Base-by-base conservation (phyloP, 2,888 invertebrate species). In the Temnothorax rugatulus region DNA sequence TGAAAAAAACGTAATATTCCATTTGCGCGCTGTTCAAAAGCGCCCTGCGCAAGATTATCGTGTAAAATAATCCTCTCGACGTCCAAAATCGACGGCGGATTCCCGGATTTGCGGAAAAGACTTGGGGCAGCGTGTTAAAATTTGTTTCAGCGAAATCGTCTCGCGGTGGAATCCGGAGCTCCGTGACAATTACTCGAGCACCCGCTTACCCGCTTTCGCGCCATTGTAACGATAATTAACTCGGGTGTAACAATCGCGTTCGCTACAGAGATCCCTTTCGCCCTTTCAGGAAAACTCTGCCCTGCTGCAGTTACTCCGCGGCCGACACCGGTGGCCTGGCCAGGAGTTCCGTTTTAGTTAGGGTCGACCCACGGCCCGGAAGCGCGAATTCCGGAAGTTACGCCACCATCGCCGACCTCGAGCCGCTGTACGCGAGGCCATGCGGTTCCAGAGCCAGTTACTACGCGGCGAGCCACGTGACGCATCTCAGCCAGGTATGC, bases 321-420 rank as follows among this genome's bases (percentile, higher is more conserved):
- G 97, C 84, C 96, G 97, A 87, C 96, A 97, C 94, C 64, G 93
- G 97, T 96, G 92, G 97, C 96, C 92, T 97, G 96, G 95, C 97
- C 97, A 94, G 97, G 97, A 94, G 94, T 90, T 94, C 95, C 93
- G 97, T 97, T 81, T 96, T 97, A 88, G 96, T 97, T 52, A 96
- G 97, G 73, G 95, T 97, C 91, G 97, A 97, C 93, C 97, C 97
- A 11, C 95, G 97, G 86, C 97, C 97, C 73, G 97, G 97, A 79
- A 97, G 97, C 93, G 97, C 97, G 41, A 96, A 96, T 90, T 97
- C 97, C 82, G 97, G 97, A 87, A 97, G 97, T 90, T 98, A 98
- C 92, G 98, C 98, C 63, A 98, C 98, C 63, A 98, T 98, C 91
- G 97, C 97, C 84, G 97, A 97, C 94, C 96, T 97, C 91, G 97